Percentiles rank a stretch among this genome's conserved stretches.
These are phyloP conservation scores for Gnatocerus cornutus DNA, from an alignment of 2,888 invertebrate genomes.

Conservation along the genomic window DNA sequence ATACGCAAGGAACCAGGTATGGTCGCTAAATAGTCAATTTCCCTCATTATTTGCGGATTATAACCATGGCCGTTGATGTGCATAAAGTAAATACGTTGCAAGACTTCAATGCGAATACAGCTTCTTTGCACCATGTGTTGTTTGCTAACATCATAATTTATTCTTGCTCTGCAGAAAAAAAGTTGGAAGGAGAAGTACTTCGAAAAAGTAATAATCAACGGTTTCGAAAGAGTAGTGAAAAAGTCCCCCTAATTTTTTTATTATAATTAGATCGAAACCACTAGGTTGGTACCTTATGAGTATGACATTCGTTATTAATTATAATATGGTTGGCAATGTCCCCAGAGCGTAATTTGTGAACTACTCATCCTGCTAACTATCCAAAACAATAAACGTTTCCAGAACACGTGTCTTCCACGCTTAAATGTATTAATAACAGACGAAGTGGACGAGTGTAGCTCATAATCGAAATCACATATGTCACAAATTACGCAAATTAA, in stretches of 20 bases:
- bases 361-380: slow-evolving; percentile 39
- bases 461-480: slow-evolving; percentile 49
- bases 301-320: slow-evolving; percentile 48
- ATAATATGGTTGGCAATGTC: slow-evolving; percentile 44
- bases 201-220: no score
- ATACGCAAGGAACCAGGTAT: slow-evolving; percentile 32
- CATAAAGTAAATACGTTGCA: slow-evolving; percentile 48
- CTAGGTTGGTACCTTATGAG: slow-evolving; percentile 22
- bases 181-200: no score
- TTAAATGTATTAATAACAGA: slow-evolving; percentile 33
- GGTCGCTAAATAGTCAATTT: slow-evolving; percentile 44
- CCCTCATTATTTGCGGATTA: slow-evolving; percentile 53
- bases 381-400: slow-evolving; percentile 45
- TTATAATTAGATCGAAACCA: slow-evolving; percentile 29
- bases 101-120: slow-evolving; percentile 35
- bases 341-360: slow-evolving; percentile 44
- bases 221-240: no score
- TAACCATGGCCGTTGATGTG: slow-evolving; percentile 48
- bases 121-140: slow-evolving; percentile 41
- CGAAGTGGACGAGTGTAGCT: slow-evolving; percentile 19
- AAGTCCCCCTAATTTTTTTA: not conserved
- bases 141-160: slow-evolving; percentile 47
- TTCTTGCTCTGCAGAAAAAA: slow-evolving; percentile 1
- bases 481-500: slow-evolving; percentile 39
- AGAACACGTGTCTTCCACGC: slow-evolving; percentile 33